Conservation (phyloP, 2,113 vertebrate genomes). For the Meriones unguiculatus region DNA sequence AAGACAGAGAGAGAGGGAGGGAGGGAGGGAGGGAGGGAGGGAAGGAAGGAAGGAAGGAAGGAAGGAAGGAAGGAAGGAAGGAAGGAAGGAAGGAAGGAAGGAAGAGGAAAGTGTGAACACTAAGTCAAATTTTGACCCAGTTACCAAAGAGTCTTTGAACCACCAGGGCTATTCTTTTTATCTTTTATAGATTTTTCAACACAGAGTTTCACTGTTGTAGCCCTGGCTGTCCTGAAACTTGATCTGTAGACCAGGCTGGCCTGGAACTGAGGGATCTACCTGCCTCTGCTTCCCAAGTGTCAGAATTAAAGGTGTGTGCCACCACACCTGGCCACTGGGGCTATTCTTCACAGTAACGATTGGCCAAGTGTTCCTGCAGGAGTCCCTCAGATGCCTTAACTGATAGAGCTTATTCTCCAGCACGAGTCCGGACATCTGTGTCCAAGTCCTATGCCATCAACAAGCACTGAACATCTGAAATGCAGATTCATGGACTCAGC, state of each 20-base stretch:
- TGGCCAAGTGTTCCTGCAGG: neutral
- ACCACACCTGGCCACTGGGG: too few species aligned
- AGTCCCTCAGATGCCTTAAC: neutral
- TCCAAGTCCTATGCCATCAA: neutral
- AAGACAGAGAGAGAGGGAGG: rapidly evolving
- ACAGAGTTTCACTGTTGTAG: too few species aligned
- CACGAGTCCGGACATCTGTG: neutral
- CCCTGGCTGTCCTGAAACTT: too few species aligned
- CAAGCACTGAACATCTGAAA: neutral
- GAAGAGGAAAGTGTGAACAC: neutral
- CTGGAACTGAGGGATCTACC: too few species aligned
- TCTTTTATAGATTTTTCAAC: too few species aligned
- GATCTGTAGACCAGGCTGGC: too few species aligned
- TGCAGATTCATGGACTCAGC: neutral
- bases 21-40: rapidly evolving
- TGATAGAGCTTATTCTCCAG: neutral
- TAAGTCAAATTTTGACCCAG: neutral
- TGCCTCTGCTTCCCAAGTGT: too few species aligned
- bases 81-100: neutral
- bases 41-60: neutral
- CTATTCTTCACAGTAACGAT: neutral
- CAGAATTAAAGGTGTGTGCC: too few species aligned
- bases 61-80: too few species aligned
- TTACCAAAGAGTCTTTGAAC: constrained; percentile 2
- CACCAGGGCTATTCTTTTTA: neutral